Evolutionary conservation across 1,140 invertebrate species (phyloP).

Genomic region (Eriocheir sinensis): DNA sequence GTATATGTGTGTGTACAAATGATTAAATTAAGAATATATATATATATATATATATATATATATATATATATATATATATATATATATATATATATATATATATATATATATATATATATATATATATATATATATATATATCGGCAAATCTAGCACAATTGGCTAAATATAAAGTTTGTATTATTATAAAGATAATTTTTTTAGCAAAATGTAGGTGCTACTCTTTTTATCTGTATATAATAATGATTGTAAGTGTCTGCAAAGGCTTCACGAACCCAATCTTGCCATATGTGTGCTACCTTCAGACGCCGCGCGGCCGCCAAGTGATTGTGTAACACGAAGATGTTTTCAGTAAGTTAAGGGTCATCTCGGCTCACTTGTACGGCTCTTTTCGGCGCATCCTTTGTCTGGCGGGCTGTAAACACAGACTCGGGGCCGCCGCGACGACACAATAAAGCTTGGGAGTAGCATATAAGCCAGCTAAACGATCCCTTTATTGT

Average conservation of each 20-base stretch:
- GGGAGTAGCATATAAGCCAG: neutral
- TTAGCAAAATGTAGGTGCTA: too few species aligned
- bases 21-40: too few species aligned
- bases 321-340: neutral
- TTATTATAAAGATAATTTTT: too few species aligned
- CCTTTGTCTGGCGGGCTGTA: neutral
- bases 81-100: constrained; percentile 63
- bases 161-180: too few species aligned
- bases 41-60: constrained; percentile 2
- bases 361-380: neutral
- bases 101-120: constrained; percentile 62
- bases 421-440: neutral
- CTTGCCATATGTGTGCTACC: too few species aligned
- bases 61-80: constrained; percentile 58
- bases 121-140: constrained; percentile 50
- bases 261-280: too few species aligned
- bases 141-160: neutral
- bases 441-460: neutral
- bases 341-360: neutral
- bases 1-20: too few species aligned
- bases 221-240: too few species aligned
- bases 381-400: neutral
- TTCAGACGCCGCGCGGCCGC: too few species aligned
- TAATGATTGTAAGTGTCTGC: too few species aligned
- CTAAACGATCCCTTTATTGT: neutral